These are phyloP conservation scores for Phrynocephalus forsythii DNA, from an alignment of 2,797 vertebrate genomes.

Conservation along the genomic window DNA sequence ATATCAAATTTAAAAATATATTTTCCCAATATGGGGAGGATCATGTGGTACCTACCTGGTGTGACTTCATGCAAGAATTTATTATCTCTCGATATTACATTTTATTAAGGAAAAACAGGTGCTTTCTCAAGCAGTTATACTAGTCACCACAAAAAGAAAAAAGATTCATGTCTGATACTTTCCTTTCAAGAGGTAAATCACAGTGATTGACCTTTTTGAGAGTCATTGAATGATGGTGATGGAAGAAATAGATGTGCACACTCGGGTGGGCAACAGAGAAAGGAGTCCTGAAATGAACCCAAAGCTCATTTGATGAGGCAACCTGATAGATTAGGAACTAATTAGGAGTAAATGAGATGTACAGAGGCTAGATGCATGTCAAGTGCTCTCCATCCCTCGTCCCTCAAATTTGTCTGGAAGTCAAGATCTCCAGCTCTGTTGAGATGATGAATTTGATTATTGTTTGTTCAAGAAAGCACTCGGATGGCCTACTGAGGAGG, in stretches of 20 bases:
- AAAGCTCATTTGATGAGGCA: conserved; percentile 57
- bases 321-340: conserved; percentile 47
- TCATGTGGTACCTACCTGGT: background rate
- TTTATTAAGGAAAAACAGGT: background rate
- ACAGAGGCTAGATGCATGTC: conserved; percentile 19
- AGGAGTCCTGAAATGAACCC: conserved; percentile 31
- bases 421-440: conserved; percentile 42
- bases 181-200: background rate
- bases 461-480: conserved; percentile 60
- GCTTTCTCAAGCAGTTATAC: background rate
- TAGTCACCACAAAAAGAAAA: background rate
- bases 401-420: conserved; percentile 57
- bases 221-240: conserved; percentile 49
- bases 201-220: conserved; percentile 52
- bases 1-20: too few species aligned
- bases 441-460: conserved; percentile 51
- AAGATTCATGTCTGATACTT: background rate
- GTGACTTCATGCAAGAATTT: background rate
- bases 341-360: conserved; percentile 44
- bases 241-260: conserved; percentile 33
- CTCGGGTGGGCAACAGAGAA: background rate
- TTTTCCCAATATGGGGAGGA: too few species aligned
- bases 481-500: conserved; percentile 58
- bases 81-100: background rate
- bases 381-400: conserved; percentile 53